These are phyloP conservation scores for Planiliza haematocheilus DNA, from an alignment of 2,113 vertebrate genomes.

Conservation along the genomic window DNA sequence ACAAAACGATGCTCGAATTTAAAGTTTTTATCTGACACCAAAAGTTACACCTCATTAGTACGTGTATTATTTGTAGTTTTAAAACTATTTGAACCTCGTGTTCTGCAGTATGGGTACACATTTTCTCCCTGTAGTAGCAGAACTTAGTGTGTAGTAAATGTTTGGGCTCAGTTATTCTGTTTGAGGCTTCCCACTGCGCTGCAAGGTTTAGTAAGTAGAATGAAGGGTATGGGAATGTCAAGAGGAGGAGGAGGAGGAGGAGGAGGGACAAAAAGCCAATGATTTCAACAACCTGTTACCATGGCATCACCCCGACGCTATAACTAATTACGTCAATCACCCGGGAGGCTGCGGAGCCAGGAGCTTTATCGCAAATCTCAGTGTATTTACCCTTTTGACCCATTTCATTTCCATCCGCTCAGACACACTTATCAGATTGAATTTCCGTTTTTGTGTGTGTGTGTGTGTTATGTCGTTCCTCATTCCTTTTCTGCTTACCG, in stretches of 20 bases:
- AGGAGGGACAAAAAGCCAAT: neutral
- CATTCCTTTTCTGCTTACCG: constrained; percentile 49
- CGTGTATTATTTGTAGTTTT: too few relatives aligned
- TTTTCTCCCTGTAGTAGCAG: constrained; percentile 1
- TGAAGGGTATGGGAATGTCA: constrained; percentile 26
- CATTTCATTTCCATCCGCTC: constrained; percentile 39
- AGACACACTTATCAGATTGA: constrained; percentile 16
- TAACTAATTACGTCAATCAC: constrained; percentile 56
- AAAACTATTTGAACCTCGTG: too few relatives aligned
- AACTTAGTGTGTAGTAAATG: constrained; percentile 17
- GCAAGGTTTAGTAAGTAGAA: constrained; percentile 6
- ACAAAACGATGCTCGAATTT: too few relatives aligned
- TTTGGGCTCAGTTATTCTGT: constrained; percentile 35
- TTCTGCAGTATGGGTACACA: too few relatives aligned
- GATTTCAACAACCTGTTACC: constrained; percentile 40
- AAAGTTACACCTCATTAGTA: too few relatives aligned
- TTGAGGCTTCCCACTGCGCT: constrained; percentile 21
- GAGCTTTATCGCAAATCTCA: constrained; percentile 54
- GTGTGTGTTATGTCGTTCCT: neutral
- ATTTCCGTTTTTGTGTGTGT: constrained; percentile 26
- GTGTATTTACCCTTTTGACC: constrained; percentile 52
- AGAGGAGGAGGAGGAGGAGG: neutral
- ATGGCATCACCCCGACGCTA: constrained; percentile 33
- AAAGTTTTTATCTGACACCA: too few relatives aligned
- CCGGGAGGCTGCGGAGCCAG: constrained; percentile 40